Evolutionary conservation across 2,113 vertebrate genomes (phyloP).

Genomic region (Crotalus viridis): DNA sequence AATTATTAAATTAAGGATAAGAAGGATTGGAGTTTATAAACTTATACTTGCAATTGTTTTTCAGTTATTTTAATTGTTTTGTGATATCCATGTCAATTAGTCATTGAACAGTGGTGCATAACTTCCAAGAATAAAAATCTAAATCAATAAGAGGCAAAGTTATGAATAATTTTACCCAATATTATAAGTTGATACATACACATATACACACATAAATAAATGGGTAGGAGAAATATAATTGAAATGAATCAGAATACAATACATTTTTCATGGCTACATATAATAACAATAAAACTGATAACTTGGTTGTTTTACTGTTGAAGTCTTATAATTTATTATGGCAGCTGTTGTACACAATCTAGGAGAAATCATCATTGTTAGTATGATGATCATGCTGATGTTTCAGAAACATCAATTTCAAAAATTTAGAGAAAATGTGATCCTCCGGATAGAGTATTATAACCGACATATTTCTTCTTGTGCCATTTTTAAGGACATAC

Average conservation of each 20-base stretch:
- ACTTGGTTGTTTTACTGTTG: not conserved
- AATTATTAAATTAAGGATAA: not conserved
- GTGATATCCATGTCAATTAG: not conserved
- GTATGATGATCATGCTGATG: not conserved
- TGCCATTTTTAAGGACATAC: not conserved
- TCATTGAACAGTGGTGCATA: not conserved
- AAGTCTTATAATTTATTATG: not conserved
- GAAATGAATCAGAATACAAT: not conserved
- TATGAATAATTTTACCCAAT: not conserved
- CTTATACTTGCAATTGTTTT: not conserved
- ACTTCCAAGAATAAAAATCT: not conserved
- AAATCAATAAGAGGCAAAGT: not conserved
- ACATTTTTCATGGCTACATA: not conserved
- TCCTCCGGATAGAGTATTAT: not conserved
- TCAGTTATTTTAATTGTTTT: not conserved
- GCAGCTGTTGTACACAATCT: not conserved
- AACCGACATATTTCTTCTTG: not conserved
- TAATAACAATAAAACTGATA: not conserved
- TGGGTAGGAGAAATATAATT: not conserved
- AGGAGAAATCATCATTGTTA: not conserved
- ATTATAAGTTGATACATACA: not conserved
- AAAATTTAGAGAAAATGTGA: not conserved
- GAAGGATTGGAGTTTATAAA: not conserved
- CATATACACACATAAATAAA: not conserved
- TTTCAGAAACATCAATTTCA: not conserved